Evolutionary conservation across 2,888 invertebrate genomes (phyloP), one percentile per base, ranked within the genome.

Genomic region (Parthenolecanium corni): DNA sequence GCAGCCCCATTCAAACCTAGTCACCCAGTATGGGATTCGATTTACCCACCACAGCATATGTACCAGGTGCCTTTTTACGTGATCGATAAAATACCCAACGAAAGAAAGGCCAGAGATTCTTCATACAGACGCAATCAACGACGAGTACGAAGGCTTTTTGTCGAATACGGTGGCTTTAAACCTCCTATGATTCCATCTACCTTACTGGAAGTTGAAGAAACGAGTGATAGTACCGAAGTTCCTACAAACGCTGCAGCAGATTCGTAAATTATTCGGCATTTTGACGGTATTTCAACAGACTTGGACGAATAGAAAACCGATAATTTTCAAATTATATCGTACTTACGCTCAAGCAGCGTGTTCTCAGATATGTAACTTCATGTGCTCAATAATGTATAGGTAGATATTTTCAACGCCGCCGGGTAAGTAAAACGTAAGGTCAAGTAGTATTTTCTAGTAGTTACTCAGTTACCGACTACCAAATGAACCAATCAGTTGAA

Each of bases 121-220:
- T 52, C 25, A 20, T 25, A 31, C 12, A 66, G 67, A 31, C 65
- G 65, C 3, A 24, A 11, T 52, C 53, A 46, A 6, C 31, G 52
- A 12, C 53, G 46, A n/a, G n/a, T 63, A 2, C 40, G 53, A 20
- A 42, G 53, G n/a, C 65, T 88, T 0, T 81, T 84, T 69, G 79
- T 89, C 70, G 89, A 89, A 67, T 89, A 89, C 68, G 83, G 71
- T 2, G 84, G 88, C 0, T 89, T 89, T 68, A 86, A 84, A 69
- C 89, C 89, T 0, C 89, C 89, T 0, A 72, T 89, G 68, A 79
- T 86, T 65, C 89, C 89, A 0, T 89, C 89, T 0, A 77, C 85
- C 3, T 86, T 88, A 72, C 83, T 89, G 11, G 86, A 87, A 70
- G 82, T 86, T 66, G 80, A 85, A 20, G 65, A 65, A 25, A 47